A percentile compares a stretch with the other conserved stretches of the same genome.
Conservation (phyloP, 2,113 vertebrate species). For the Cephalopterus ornatus region DNA sequence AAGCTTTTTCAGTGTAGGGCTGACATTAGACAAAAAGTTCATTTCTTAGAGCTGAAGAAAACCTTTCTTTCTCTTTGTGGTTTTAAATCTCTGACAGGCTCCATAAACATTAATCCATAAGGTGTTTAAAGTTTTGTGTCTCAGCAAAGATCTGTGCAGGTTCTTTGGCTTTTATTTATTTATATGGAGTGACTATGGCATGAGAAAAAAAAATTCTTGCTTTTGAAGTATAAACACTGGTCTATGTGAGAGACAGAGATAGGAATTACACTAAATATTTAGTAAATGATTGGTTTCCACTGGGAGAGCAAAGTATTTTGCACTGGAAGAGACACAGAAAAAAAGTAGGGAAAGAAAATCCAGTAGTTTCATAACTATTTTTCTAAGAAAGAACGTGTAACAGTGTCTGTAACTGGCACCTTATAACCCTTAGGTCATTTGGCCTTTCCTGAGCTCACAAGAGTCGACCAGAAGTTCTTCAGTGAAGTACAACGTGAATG, state of each 20-base stretch:
- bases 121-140: constrained; percentile 15
- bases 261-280: constrained; percentile 54
- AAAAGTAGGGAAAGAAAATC: background rate
- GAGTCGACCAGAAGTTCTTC: background rate
- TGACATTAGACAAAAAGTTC: background rate
- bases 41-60: constrained; percentile 33
- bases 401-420: constrained; percentile 51
- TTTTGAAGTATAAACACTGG: constrained; percentile 29
- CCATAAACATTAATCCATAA: constrained; percentile 39
- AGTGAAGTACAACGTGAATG: background rate
- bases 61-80: background rate
- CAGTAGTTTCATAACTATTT: constrained; percentile 48
- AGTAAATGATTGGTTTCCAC: constrained; percentile 46
- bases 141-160: constrained; percentile 24
- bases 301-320: constrained; percentile 31
- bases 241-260: background rate
- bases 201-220: constrained; percentile 4
- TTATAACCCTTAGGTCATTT: constrained; percentile 39
- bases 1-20: background rate
- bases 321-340: constrained; percentile 33
- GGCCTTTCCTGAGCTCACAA: background rate
- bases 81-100: constrained; percentile 52
- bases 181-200: background rate
- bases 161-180: constrained; percentile 45
- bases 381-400: constrained; percentile 65